Base-by-base conservation (phyloP, 92 coral and sea anemone species). In the Epizoanthus illoricatus region DNA sequence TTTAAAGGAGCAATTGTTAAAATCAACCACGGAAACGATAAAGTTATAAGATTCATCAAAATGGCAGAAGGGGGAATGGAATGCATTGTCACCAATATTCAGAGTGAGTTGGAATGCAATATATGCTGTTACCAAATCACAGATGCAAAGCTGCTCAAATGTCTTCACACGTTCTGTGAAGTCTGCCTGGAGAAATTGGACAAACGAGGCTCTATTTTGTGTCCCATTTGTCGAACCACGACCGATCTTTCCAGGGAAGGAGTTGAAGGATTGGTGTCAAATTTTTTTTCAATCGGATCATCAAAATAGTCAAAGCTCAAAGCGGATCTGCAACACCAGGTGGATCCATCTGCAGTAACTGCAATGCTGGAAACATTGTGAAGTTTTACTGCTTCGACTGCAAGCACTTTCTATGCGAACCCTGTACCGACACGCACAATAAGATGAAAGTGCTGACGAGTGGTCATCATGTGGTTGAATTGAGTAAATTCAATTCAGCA, bases 391-490 rank as follows among this genome's bases (percentile, higher is more conserved):
- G 80, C 66, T 56, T 56, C 16, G 80, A 74, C 40, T 74, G 80
- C 24, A 74, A 74, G 65, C 80, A 74, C 80, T 74, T 56, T 65
- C 80, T 74, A n/a, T 74, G 80, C 20, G 80, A 41, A 65, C 18
- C 80, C n/a, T 74, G 80, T 15, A 74, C 80, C 15, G 49, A 57
- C 7, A 3, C 18, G 15, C 80, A 74, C 49, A 74, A 74, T 5
- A 74, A 56, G 54, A 74, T 74, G 80, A 74, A 74, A 33, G 24
- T 74, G 28, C 43, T 74, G 5, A 43, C 36, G 17, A 74, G 80
- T 23, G 80, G 65, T 24, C 80, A 74, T 16, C 80, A 33, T 21
- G 47, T 54, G 41, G 80, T 55, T 56, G 80, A 74, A 13, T 49
- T 74, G 2, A 74, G 33, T 7, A 24, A 33, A 33, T 36, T 74